Conservation (phyloP, 1,140 invertebrate species). For the Camponotus floridanus region DNA sequence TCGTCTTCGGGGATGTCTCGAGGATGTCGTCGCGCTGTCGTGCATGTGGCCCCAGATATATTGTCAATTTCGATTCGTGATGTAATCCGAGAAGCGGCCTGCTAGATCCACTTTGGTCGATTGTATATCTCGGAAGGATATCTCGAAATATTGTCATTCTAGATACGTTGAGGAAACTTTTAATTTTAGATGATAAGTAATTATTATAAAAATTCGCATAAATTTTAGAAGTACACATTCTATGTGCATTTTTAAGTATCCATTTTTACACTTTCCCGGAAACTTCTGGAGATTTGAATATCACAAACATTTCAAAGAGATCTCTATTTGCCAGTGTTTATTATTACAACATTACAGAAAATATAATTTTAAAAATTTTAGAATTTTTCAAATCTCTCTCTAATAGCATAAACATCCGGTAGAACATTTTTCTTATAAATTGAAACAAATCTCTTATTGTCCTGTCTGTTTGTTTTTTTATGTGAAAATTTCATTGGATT, state of each 20-base stretch:
- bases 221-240: neutral
- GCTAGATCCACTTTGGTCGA: neutral
- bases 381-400: neutral
- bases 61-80: constrained; percentile 40
- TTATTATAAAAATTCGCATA: neutral
- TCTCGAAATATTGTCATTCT: neutral
- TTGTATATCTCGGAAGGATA: neutral
- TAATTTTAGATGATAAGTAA: neutral
- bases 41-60: constrained; percentile 51
- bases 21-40: constrained; percentile 23
- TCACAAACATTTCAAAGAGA: neutral
- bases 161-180: neutral
- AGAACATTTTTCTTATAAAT: neutral
- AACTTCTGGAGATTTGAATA: neutral
- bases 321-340: neutral
- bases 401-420: neutral
- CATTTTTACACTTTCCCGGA: neutral
- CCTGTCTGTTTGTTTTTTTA: neutral
- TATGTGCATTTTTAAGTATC: neutral
- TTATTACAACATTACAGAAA: neutral
- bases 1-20: constrained; percentile 48
- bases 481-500: constrained; percentile 5
- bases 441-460: too few relatives aligned
- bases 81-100: constrained; percentile 36
- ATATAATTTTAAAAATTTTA: neutral